Conservation (phyloP, 2,888 invertebrate genomes). For the Cosmia trapezina region DNA sequence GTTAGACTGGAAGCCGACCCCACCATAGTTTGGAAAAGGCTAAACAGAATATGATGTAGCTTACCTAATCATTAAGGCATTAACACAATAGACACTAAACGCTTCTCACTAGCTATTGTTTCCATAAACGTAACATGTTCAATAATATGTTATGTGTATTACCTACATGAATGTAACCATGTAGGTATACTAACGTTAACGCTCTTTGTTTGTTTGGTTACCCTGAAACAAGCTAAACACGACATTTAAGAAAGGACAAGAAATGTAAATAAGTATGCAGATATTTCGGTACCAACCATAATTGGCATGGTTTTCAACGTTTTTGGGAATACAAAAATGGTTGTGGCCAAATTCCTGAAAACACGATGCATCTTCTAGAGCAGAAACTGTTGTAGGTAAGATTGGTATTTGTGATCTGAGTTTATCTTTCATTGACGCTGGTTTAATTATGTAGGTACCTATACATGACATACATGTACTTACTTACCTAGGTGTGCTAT, state of each 20-base stretch:
- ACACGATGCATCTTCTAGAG: background rate
- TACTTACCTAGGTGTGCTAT: background rate
- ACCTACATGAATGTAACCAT: background rate
- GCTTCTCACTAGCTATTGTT: constrained; percentile 46
- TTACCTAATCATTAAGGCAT: constrained; percentile 8
- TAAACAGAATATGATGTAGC: too few species aligned
- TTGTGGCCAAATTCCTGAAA: background rate
- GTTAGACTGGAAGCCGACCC: too few species aligned
- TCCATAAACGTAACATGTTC: constrained; percentile 28
- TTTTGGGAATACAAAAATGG: background rate
- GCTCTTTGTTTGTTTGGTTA: constrained; percentile 38
- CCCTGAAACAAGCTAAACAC: constrained; percentile 27
- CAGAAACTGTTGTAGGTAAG: background rate
- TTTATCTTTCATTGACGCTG: constrained; percentile 1
- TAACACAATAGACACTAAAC: constrained; percentile 52
- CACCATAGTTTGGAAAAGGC: too few species aligned
- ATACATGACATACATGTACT: too few species aligned
- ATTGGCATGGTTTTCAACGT: background rate
- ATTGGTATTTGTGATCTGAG: background rate
- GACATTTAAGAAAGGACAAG: constrained; percentile 14
- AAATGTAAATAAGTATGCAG: background rate
- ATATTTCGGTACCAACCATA: background rate
- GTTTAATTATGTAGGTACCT: background rate
- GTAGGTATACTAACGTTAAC: constrained; percentile 7
- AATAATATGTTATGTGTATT: background rate